Evolutionary conservation across 2,888 invertebrate species (phyloP).

Genomic region (Emesis russula): DNA sequence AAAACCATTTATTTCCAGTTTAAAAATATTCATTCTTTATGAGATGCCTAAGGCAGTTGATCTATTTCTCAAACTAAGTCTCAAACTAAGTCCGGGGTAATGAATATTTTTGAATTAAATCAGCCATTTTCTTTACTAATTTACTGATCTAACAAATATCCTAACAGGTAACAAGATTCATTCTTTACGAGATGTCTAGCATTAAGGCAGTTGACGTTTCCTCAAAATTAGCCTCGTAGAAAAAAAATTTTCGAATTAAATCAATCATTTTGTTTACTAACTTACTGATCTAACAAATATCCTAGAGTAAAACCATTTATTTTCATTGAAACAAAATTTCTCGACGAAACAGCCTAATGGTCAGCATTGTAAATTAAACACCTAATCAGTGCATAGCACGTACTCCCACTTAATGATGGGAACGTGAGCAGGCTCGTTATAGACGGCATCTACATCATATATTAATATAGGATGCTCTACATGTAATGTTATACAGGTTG

Average conservation of each 20-base stretch:
- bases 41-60: too few relatives aligned
- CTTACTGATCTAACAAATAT: not conserved
- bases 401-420: not conserved
- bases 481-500: not conserved
- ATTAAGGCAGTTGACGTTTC: too few relatives aligned
- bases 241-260: not conserved
- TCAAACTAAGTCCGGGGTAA: too few relatives aligned
- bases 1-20: too few relatives aligned
- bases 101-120: too few relatives aligned
- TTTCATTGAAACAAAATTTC: not conserved
- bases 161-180: not conserved
- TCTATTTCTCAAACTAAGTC: too few relatives aligned
- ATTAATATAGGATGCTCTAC: not conserved
- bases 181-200: too few relatives aligned
- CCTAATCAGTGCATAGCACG: slow-evolving; percentile 9
- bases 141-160: not conserved
- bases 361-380: slow-evolving; percentile 1
- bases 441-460: not conserved
- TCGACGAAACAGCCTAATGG: not conserved
- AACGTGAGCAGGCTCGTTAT: slow-evolving; percentile 20
- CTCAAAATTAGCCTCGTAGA: too few relatives aligned
- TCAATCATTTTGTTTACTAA: not conserved
- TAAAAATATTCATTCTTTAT: too few relatives aligned
- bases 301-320: not conserved
- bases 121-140: not conserved